Conservation (phyloP, 1,140 invertebrate genomes). For the Oryctes rhinoceros region DNA sequence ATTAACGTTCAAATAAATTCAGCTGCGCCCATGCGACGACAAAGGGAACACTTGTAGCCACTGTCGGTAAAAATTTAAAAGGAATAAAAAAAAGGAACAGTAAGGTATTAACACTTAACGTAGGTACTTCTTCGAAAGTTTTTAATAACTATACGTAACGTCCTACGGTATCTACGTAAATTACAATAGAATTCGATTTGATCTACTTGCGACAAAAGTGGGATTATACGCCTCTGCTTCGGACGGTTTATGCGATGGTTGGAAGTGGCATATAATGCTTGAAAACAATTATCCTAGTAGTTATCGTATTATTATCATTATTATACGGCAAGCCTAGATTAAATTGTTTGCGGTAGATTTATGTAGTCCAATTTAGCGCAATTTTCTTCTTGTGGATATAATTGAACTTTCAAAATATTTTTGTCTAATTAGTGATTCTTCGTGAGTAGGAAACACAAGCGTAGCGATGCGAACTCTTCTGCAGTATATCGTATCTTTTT, state of each 20-base stretch:
- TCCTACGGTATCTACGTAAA: slow-evolving; percentile 5
- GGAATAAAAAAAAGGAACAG: slow-evolving; percentile 13
- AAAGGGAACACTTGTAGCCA: slow-evolving; percentile 5
- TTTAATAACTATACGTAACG: neutral
- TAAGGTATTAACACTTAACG: slow-evolving; percentile 3
- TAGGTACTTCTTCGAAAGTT: slow-evolving; percentile 1
- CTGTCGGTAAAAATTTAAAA: slow-evolving; percentile 8
- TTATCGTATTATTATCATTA: slow-evolving; percentile 6
- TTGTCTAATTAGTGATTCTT: no score
- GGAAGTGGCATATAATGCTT: neutral
- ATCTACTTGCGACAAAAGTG: neutral
- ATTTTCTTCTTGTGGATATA: no score
- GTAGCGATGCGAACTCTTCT: no score
- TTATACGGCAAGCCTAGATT: neutral
- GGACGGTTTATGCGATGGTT: no score
- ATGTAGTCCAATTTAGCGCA: no score
- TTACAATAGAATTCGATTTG: slow-evolving; percentile 2
- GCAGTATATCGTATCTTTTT: no score
- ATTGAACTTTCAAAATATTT: no score
- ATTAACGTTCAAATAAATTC: slow-evolving; percentile 33
- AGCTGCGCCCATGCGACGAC: slow-evolving; percentile 15
- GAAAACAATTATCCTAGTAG: slow-evolving; percentile 13
- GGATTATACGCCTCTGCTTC: neutral
- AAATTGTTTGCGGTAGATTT: neutral
- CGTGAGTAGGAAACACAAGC: no score